Base-by-base conservation (phyloP, 2,113 vertebrate species). In the Ailurus styani region DNA sequence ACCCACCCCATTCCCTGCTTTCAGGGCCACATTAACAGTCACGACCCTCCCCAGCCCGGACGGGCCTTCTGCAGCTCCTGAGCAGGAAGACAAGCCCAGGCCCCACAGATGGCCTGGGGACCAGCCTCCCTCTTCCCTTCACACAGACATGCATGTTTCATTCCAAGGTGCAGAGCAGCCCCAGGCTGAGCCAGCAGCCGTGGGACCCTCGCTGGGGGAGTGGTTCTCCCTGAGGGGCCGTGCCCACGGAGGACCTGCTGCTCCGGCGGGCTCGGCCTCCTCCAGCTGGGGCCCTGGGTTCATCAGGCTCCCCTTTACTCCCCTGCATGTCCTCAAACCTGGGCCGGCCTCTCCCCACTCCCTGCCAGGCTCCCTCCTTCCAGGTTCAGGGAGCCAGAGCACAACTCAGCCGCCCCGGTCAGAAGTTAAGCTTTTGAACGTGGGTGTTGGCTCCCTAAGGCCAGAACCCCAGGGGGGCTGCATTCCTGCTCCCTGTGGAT, bases 221-320 rank as follows among this genome's bases (percentile, higher is more conserved):
- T n/a, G 21, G 29, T 40, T 95, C 62, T 55, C 90, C 31, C 20
- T 2, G 31, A 70, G 6, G 72, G 57, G 60, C 54, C 15, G 60
- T 0, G 52, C n/a, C 12, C 34, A 55, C 25, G 1, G 1, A 0
- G 0, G 62, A 60, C n/a, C 42, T 66, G 54, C 0, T n/a, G 17
- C 96, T 91, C 87, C 42, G n/a, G n/a, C n/a, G n/a, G n/a, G n/a
- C n/a, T n/a, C n/a, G n/a, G n/a, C n/a, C n/a, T n/a, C n/a, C n/a
- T n/a, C n/a, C n/a, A n/a, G n/a, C n/a, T n/a, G 55, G 47, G 73
- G 27, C 54, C 54, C 45, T 75, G 17, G 11, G 13, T 31, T 9
- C 50, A 27, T 34, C 47, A 79, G 57, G 47, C 34, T 50, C 29
- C 0, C 1, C 45, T 6, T 40, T 29, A 1, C 29, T 81, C 18